Evolutionary conservation across 2,888 invertebrate genomes (phyloP), one percentile per base, ranked within the genome.

Genomic region (Sarcophaga rosellei): DNA sequence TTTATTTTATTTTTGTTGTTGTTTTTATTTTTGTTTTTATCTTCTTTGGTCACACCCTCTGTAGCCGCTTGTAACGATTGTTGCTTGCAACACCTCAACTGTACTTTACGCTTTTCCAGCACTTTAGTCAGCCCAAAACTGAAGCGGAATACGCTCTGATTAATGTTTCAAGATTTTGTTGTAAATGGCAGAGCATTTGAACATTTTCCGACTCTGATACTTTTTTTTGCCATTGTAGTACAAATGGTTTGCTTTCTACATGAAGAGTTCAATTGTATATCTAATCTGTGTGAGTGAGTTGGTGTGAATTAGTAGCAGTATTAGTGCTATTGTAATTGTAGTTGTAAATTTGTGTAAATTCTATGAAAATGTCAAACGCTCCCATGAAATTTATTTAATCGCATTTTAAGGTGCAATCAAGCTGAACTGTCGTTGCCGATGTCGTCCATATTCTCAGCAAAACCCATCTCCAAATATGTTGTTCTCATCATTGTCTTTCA

Each of bases 361-460:
- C 80, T 84, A 65, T 57, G 74, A 84, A 81, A 84, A 81, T 86
- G 84, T 86, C 86, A 86, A 84, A 86, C 81, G 84, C 84, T 86
- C 81, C 86, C 86, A 84, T 86, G 84, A 86, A 86, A 86, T 86
- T 86, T 86, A 86, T 86, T 86, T 86, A 86, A 86, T 86, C 86
- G 86, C 84, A 84, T 86, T 86, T 86, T 86, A 84, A 86, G 86
- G 86, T 86, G 86, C 86, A 86, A 86, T 86, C 86, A 86, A 84
- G 86, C 86, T 81, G 86, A 86, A 86, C 86, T 84, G 86, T 86
- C 77, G 76, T 85, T 79, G 66, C 73, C 69, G 72, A 69, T 57
- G 53, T 77, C 57, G 21, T 47, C n/a, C 63, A 61, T 25, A 25
- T 57, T 59, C 12, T 20, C 66, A 76, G 63, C 57, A 20, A 53